These are phyloP conservation scores for Sinella curviseta DNA, from an alignment of 1,140 invertebrate species.

Conservation along the genomic window DNA sequence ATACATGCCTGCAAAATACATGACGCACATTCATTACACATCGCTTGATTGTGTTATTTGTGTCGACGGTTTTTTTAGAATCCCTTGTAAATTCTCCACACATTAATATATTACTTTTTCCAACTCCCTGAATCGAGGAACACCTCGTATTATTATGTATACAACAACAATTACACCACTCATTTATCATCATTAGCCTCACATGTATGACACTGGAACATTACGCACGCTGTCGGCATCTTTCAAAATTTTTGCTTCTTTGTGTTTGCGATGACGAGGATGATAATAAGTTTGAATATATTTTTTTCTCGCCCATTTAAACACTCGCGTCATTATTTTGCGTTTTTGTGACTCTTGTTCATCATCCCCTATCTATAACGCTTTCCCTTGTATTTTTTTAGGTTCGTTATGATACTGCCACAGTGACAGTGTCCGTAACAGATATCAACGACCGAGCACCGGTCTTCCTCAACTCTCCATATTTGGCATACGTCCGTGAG, in stretches of 20 bases:
- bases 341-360: not conserved
- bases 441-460: conserved; percentile 96
- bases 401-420: conserved; percentile 56
- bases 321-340: no score
- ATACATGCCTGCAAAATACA: not conserved
- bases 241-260: not conserved
- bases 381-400: no score
- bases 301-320: no score
- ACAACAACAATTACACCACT: not conserved
- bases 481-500: conserved; percentile 89
- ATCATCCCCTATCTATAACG: no score
- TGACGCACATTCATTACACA: not conserved
- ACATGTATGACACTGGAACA: not conserved
- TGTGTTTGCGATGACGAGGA: no score
- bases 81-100: no score
- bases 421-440: conserved; percentile 65
- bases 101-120: no score
- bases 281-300: no score
- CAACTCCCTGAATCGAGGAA: no score
- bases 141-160: no score
- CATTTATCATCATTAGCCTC: conserved; percentile 1
- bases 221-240: not conserved
- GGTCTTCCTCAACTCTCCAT: conserved; percentile 85
- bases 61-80: no score
- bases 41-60: no score